These are phyloP conservation scores for Idaea straminata DNA, from an alignment of 2,888 invertebrate genomes.

Conservation along the genomic window DNA sequence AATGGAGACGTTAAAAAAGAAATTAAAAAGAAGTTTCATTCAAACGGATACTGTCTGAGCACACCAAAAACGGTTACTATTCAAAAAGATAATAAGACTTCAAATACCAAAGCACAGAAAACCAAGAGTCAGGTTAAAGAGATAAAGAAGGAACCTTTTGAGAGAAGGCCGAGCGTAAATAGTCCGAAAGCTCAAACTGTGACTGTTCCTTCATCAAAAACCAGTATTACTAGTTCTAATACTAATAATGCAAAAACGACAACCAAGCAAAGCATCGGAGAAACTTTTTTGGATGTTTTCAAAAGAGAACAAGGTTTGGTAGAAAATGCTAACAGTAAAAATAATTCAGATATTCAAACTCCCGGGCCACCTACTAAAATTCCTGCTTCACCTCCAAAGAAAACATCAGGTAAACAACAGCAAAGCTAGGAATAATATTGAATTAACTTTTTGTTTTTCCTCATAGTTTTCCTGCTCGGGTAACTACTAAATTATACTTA, in stretches of 20 bases:
- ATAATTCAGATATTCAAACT: constrained; percentile 38
- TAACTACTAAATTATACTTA: background rate
- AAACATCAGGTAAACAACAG: constrained; percentile 49
- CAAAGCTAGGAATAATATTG: background rate
- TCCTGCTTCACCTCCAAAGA: constrained; percentile 51
- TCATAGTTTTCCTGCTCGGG: background rate
- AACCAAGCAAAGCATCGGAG: constrained; percentile 44
- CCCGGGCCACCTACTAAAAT: constrained; percentile 36
- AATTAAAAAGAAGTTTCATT: constrained; percentile 47
- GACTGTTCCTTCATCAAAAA: constrained; percentile 44
- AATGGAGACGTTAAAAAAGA: constrained; percentile 63
- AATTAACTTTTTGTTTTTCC: background rate
- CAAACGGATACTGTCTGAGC: constrained; percentile 63
- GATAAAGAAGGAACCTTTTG: constrained; percentile 41
- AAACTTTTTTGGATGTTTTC: constrained; percentile 74
- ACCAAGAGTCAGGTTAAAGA: constrained; percentile 51
- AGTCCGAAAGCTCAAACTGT: constrained; percentile 50
- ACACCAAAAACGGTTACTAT: constrained; percentile 27
- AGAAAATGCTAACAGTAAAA: constrained; percentile 48
- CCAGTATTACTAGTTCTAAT: constrained; percentile 66
- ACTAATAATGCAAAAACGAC: constrained; percentile 44
- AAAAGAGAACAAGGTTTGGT: constrained; percentile 69
- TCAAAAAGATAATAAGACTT: constrained; percentile 48
- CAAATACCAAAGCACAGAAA: constrained; percentile 63
- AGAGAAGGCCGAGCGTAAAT: constrained; percentile 46